phyloP scores from a whole-genome alignment of 2,888 invertebrate genomes.

The Galerucella pusilla region DNA sequence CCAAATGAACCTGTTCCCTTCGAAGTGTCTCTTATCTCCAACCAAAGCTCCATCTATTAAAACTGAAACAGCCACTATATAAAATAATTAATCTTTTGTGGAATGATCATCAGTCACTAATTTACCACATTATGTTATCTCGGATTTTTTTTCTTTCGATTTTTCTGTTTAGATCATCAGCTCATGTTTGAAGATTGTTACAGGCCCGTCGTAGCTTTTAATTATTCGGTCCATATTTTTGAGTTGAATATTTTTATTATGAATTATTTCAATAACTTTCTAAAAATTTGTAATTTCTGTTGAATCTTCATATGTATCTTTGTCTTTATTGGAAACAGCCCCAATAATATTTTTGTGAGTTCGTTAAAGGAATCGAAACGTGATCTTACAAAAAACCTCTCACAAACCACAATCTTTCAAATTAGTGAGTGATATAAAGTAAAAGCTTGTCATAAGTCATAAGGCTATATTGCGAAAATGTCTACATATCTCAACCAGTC shows the following conservation, averaged over 20 bases:
- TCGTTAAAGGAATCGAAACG: too few relatives aligned
- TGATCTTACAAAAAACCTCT: too few relatives aligned
- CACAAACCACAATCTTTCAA: too few relatives aligned
- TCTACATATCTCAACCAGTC: too few relatives aligned
- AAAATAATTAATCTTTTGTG: constrained; percentile 53
- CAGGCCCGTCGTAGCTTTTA: not conserved
- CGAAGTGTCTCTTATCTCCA: constrained; percentile 47
- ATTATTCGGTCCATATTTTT: not conserved
- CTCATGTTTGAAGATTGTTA: not conserved
- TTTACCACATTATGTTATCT: constrained; percentile 52
- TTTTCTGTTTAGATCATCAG: constrained; percentile 17
- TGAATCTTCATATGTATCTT: too few relatives aligned
- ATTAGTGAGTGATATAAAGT: too few relatives aligned
- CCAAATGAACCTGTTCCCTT: constrained; percentile 55
- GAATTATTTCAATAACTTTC: too few relatives aligned
- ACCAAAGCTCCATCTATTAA: constrained; percentile 46
- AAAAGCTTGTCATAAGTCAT: too few relatives aligned
- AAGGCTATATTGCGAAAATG: too few relatives aligned
- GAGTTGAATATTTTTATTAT: not conserved
- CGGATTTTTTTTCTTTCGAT: constrained; percentile 37
- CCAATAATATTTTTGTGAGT: too few relatives aligned
- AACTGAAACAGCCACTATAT: constrained; percentile 47
- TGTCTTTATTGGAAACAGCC: too few relatives aligned
- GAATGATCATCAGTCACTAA: constrained; percentile 55
- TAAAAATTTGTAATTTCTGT: too few relatives aligned